Evolutionary conservation across 2,113 vertebrate genomes (phyloP).

Genomic region (Periophthalmodon schlosseri): DNA sequence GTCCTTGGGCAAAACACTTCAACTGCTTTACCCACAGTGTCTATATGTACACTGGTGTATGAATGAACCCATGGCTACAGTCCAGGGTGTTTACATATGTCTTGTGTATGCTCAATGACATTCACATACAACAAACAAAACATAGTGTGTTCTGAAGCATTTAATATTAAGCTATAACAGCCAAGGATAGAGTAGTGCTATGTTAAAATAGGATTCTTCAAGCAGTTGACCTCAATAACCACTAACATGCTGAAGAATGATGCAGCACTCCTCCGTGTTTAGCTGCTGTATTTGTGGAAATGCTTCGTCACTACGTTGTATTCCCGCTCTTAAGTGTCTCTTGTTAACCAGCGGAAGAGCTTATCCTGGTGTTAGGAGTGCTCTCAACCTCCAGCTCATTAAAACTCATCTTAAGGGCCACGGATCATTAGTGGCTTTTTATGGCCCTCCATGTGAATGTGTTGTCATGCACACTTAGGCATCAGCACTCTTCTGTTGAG

Average conservation of each 20-base stretch:
- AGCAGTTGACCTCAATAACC: neutral
- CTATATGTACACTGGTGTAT: neutral
- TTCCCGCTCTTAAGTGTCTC: conserved; percentile 18
- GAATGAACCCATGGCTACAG: neutral
- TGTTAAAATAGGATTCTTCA: neutral
- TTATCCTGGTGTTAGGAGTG: conserved; percentile 44
- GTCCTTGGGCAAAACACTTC: neutral
- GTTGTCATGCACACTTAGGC: neutral
- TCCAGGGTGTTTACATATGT: no score
- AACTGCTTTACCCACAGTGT: neutral
- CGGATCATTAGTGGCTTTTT: conserved; percentile 19
- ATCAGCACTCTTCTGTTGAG: neutral
- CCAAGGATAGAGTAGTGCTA: neutral
- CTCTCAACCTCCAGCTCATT: conserved; percentile 34
- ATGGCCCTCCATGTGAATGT: neutral
- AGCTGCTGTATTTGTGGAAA: conserved; percentile 9
- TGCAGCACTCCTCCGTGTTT: conserved; percentile 21
- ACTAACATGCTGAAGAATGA: neutral
- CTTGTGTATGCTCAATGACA: no score
- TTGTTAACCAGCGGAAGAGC: conserved; percentile 37
- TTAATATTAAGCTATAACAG: neutral
- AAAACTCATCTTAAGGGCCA: conserved; percentile 20
- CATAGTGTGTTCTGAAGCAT: no score
- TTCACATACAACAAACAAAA: no score
- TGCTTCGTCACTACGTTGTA: conserved; percentile 20